Percentiles rank a stretch among this genome's conserved stretches.
Conservation (phyloP, 37 sponge, comb jelly and placozoan species). For the Axinella damicornis region DNA sequence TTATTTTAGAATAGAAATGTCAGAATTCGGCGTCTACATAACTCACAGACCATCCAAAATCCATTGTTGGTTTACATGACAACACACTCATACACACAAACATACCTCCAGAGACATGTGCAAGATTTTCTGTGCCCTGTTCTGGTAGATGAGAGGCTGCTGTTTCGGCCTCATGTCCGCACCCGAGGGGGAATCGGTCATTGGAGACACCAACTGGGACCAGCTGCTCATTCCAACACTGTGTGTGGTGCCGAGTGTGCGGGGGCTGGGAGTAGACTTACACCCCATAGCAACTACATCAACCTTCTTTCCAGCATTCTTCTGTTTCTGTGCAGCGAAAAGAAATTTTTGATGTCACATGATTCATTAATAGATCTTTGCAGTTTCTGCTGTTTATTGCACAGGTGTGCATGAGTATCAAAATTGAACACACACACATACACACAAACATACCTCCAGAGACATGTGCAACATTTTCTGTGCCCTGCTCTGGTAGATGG, state of each 20-base stretch:
- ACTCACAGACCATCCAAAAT: too few species aligned
- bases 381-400: too few species aligned
- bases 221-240: neutral
- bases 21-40: too few species aligned
- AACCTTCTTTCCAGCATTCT: neutral
- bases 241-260: conserved; percentile 31
- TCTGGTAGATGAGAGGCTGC: neutral
- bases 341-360: too few species aligned
- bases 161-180: neutral
- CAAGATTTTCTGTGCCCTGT: conserved; percentile 45
- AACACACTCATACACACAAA: too few species aligned
- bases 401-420: too few species aligned
- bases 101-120: conserved; percentile 17
- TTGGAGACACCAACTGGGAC: conserved; percentile 24
- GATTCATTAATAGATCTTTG: too few species aligned
- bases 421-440: too few species aligned
- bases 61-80: too few species aligned
- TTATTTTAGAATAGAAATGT: too few species aligned
- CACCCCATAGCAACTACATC: conserved; percentile 30
- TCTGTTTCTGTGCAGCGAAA: conserved; percentile 27
- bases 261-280: conserved; percentile 23
- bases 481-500: conserved; percentile 10
- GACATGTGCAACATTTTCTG: conserved; percentile 49
- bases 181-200: conserved; percentile 4
- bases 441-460: neutral